Conservation (phyloP, 92 coral and sea anemone genomes). For the Actinostola sp. region DNA sequence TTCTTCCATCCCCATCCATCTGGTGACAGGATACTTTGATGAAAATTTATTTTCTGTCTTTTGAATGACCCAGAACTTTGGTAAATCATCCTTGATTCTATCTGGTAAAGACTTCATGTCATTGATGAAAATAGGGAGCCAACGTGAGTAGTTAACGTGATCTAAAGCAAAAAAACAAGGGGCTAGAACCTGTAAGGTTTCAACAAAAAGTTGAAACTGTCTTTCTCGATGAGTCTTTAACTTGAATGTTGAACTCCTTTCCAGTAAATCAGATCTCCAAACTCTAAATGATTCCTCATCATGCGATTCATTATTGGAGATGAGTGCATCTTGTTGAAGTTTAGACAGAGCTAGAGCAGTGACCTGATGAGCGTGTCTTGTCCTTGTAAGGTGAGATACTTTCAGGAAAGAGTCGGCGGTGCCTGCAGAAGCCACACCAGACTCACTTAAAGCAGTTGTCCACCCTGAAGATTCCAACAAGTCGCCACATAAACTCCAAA, state of each 20-base stretch:
- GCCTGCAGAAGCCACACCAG: too few species aligned
- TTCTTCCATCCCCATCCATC: not conserved
- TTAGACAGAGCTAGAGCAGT: conserved; percentile 42
- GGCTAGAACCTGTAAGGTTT: conserved; percentile 29
- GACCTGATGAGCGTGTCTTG: conserved; percentile 59
- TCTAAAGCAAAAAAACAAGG: conserved; percentile 41
- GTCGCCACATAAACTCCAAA: conserved; percentile 47
- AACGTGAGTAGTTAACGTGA: conserved; percentile 53
- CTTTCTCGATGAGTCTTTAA: conserved; percentile 36
- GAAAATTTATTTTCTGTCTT: conserved; percentile 57
- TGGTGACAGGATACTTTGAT: not conserved
- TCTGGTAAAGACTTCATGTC: conserved; percentile 52
- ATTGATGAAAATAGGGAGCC: conserved; percentile 55
- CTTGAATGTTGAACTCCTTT: conserved; percentile 49
- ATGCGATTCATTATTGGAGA: conserved; percentile 9
- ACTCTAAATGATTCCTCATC: conserved; percentile 35
- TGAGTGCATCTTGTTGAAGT: conserved; percentile 47
- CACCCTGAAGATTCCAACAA: too few species aligned
- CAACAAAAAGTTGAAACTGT: conserved; percentile 37
- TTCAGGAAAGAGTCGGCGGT: too few species aligned
- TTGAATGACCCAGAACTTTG: conserved; percentile 35
- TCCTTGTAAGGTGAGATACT: conserved; percentile 41
- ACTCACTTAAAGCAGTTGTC: too few species aligned
- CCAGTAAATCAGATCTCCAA: conserved; percentile 40
- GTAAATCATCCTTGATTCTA: conserved; percentile 19